These are phyloP conservation scores for Thalassarche chlororhynchos DNA, from an alignment of 2,113 vertebrate genomes.

Conservation along the genomic window DNA sequence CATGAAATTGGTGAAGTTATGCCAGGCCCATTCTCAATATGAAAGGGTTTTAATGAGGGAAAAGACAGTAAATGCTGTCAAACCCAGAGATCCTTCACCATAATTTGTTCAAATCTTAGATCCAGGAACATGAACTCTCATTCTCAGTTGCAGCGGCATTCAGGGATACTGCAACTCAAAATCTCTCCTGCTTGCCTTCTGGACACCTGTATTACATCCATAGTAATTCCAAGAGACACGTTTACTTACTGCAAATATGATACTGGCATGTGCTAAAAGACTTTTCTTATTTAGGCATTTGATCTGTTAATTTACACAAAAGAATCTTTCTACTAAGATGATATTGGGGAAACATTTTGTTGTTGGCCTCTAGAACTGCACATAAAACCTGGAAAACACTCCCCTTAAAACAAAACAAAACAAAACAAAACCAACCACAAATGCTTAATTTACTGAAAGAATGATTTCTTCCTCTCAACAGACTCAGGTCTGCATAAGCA, in stretches of 20 bases:
- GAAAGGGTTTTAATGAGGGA: neutral
- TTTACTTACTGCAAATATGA: neutral
- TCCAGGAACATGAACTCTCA: neutral
- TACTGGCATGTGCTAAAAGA: neutral
- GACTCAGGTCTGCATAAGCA: neutral
- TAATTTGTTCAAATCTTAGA: neutral
- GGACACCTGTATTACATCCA: neutral
- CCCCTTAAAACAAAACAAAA: neutral
- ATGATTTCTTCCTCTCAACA: neutral
- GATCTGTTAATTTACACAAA: neutral
- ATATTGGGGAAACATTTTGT: neutral
- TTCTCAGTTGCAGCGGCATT: neutral
- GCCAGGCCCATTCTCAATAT: neutral
- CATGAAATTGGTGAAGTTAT: neutral
- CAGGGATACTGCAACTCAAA: neutral
- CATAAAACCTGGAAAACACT: neutral
- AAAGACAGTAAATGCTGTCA: neutral
- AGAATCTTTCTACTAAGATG: neutral
- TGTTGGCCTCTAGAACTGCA: neutral
- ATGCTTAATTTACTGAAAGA: neutral
- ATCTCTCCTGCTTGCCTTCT: neutral
- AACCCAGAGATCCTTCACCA: neutral
- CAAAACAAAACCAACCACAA: neutral
- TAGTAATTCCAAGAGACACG: neutral
- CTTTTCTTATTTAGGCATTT: neutral